Conservation (phyloP, 1,140 invertebrate genomes). For the Drosophila pseudoobscura region DNA sequence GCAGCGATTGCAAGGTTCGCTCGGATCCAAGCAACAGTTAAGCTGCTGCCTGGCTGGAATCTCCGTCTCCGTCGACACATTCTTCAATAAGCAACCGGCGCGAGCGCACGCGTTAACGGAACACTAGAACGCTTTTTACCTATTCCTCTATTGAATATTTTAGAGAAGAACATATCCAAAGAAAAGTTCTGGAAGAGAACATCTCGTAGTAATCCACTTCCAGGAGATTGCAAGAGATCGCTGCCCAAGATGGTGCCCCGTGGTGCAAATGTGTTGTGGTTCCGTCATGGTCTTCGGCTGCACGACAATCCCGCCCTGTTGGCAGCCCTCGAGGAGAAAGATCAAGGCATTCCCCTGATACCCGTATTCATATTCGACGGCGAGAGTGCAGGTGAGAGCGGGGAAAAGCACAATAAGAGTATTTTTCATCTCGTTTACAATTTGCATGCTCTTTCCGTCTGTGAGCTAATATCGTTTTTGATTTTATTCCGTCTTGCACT, state of each 20-base stretch:
- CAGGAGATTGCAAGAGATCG: background rate
- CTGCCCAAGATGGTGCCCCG: conserved; percentile 32
- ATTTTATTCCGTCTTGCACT: conserved; percentile 22
- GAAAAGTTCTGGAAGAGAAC: background rate
- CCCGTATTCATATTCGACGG: conserved; percentile 90
- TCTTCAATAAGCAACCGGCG: conserved; percentile 57
- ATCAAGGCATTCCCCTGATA: conserved; percentile 84
- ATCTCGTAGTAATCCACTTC: background rate
- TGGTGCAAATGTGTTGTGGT: conserved; percentile 85
- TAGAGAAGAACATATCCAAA: background rate
- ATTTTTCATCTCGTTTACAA: conserved; percentile 22
- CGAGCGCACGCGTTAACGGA: conserved; percentile 41
- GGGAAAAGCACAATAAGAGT: background rate
- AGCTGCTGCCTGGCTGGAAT: conserved; percentile 3
- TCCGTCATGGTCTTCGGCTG: conserved; percentile 88
- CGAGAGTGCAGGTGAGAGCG: conserved; percentile 86
- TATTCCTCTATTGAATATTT: background rate
- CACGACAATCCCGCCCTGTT: conserved; percentile 90
- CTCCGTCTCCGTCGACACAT: conserved; percentile 22
- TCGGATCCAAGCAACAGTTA: too few relatives aligned
- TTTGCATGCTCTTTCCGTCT: conserved; percentile 26
- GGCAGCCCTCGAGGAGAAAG: conserved; percentile 84
- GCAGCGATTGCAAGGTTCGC: too few relatives aligned
- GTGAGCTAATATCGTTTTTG: conserved; percentile 56
- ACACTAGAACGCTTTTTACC: background rate